Conservation (phyloP, 30 jellyfish, hydroid and myxozoan species). For the Aurelia sp. region DNA sequence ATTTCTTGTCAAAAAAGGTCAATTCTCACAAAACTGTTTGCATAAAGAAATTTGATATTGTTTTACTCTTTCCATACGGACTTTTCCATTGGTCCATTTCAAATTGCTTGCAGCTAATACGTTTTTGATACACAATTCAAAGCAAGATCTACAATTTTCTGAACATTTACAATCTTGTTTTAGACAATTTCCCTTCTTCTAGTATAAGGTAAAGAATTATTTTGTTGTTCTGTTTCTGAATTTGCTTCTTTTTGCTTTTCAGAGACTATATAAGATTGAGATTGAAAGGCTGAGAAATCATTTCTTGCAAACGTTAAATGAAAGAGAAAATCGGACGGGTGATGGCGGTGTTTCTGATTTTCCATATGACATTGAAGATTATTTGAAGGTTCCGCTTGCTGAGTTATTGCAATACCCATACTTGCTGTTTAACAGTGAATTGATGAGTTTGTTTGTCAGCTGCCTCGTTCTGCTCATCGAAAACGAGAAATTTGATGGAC, state of each 20-base stretch:
- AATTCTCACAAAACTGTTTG: too few species aligned
- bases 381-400: conserved; percentile 34
- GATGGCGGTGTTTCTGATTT: neutral
- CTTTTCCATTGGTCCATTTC: too few species aligned
- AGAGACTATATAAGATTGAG: conserved; percentile 45
- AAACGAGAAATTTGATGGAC: conserved; percentile 16
- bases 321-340: neutral
- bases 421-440: conserved; percentile 46
- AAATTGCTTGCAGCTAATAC: too few species aligned
- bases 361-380: conserved; percentile 19
- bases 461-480: conserved; percentile 15
- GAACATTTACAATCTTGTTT: too few species aligned
- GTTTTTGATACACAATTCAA: too few species aligned
- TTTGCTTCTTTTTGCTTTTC: neutral
- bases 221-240: too few species aligned
- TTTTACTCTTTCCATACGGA: too few species aligned
- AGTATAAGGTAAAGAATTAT: too few species aligned
- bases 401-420: conserved; percentile 62
- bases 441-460: conserved; percentile 29
- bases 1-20: too few species aligned
- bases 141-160: too few species aligned
- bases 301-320: neutral
- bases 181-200: too few species aligned
- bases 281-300: conserved; percentile 46
- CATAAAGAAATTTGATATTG: too few species aligned